These are phyloP conservation scores for Nomia melanderi DNA, from an alignment of 1,140 invertebrate species.

Conservation along the genomic window DNA sequence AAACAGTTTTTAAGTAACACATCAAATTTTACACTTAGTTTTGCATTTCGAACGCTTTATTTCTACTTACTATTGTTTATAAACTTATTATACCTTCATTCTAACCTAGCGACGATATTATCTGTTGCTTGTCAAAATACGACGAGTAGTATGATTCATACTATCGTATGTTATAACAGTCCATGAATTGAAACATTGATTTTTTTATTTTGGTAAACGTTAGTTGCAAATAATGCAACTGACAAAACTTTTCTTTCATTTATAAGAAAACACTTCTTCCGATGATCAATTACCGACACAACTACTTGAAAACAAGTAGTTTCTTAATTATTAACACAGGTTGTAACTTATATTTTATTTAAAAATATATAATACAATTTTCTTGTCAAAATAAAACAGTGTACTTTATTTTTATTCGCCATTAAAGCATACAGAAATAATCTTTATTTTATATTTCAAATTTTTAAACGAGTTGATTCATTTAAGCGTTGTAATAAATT, in stretches of 20 bases:
- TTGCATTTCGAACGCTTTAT: too few species aligned
- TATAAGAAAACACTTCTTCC: neutral
- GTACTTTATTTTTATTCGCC: neutral
- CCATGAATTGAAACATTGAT: neutral
- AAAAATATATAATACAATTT: neutral
- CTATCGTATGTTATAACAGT: neutral
- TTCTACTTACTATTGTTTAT: neutral
- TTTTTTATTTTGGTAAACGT: neutral
- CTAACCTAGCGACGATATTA: constrained; percentile 12
- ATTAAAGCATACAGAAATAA: neutral
- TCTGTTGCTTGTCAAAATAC: neutral
- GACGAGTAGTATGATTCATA: too few species aligned
- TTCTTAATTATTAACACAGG: neutral
- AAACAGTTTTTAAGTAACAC: neutral
- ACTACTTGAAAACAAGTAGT: neutral
- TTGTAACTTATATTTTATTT: neutral
- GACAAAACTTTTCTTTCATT: neutral
- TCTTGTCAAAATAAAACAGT: neutral
- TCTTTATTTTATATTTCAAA: neutral
- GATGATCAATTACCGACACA: constrained; percentile 9
- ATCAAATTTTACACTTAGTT: neutral
- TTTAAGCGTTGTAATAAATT: neutral
- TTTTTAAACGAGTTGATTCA: neutral
- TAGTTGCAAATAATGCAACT: neutral
- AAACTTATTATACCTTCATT: neutral